Percentiles rank a stretch among this genome's conserved stretches.
These are phyloP conservation scores for Palaemon carinicauda DNA, from an alignment of 1,140 invertebrate species.

Conservation along the genomic window DNA sequence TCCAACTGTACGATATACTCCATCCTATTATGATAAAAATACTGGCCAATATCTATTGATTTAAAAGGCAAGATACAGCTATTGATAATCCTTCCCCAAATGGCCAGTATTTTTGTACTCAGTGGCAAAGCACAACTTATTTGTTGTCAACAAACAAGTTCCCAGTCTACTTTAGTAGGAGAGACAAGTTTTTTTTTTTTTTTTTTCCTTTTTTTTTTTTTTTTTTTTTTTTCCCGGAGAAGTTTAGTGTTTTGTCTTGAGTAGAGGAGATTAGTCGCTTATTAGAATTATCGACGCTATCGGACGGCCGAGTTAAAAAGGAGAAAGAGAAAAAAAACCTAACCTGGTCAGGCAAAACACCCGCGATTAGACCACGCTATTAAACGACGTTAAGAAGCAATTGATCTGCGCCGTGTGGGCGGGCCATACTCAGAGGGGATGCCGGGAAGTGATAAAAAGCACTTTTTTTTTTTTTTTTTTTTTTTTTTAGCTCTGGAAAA, in stretches of 20 bases:
- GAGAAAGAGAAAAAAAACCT: background rate
- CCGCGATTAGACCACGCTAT: conserved; percentile 20
- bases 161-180: too few species aligned
- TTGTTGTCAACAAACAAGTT: too few species aligned
- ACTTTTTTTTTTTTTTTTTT: too few species aligned
- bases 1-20: too few species aligned
- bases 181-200: background rate
- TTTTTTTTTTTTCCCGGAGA: background rate
- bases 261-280: background rate
- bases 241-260: too few species aligned
- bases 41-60: too few species aligned
- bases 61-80: background rate
- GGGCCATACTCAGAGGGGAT: background rate
- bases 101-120: too few species aligned
- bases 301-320: background rate
- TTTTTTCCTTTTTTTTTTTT: background rate
- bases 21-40: too few species aligned
- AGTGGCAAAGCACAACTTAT: too few species aligned
- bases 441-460: too few species aligned
- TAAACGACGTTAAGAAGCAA: conserved; percentile 25
- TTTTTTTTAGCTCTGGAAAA: too few species aligned
- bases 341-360: background rate
- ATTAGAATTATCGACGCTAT: background rate
- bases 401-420: background rate
- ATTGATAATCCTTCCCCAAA: background rate